Conservation (phyloP, 2,113 vertebrate genomes). For the Chionomys nivalis region DNA sequence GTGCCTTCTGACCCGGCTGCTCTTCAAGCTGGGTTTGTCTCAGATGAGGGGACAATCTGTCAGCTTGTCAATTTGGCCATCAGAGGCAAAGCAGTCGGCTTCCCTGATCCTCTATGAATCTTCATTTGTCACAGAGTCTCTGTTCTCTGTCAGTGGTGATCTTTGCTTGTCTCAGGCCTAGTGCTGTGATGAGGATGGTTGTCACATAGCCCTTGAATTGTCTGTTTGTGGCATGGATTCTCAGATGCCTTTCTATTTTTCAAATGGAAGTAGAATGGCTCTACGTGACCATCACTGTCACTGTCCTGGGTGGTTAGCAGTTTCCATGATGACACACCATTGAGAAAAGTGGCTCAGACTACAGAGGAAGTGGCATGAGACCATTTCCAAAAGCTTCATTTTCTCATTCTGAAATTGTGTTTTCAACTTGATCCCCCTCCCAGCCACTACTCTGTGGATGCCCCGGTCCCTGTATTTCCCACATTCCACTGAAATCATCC, state of each 20-base stretch:
- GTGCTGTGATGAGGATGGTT: too few relatives aligned
- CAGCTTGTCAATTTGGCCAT: not conserved
- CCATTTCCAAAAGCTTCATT: not conserved
- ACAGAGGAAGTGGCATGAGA: not conserved
- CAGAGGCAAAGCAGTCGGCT: not conserved
- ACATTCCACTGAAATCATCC: not conserved
- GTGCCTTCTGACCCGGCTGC: not conserved
- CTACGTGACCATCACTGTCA: not conserved
- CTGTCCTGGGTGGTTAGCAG: too few relatives aligned
- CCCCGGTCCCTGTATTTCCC: not conserved
- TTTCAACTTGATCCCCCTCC: not conserved
- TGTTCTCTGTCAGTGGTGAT: not conserved
- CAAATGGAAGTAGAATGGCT: not conserved
- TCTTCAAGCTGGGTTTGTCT: not conserved
- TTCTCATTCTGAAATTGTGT: not conserved
- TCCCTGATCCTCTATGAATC: too few relatives aligned
- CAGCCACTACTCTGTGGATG: not conserved
- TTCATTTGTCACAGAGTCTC: not conserved
- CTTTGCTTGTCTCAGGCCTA: not conserved
- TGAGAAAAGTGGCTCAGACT: not conserved
- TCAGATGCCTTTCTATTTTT: not conserved
- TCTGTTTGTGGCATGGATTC: not conserved
- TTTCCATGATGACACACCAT: not conserved
- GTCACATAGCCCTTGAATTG: not conserved
- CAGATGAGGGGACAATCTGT: not conserved